These are phyloP conservation scores for Stichopus horrens DNA, from an alignment of 53 echinoderm and acorn worm species.

Conservation along the genomic window DNA sequence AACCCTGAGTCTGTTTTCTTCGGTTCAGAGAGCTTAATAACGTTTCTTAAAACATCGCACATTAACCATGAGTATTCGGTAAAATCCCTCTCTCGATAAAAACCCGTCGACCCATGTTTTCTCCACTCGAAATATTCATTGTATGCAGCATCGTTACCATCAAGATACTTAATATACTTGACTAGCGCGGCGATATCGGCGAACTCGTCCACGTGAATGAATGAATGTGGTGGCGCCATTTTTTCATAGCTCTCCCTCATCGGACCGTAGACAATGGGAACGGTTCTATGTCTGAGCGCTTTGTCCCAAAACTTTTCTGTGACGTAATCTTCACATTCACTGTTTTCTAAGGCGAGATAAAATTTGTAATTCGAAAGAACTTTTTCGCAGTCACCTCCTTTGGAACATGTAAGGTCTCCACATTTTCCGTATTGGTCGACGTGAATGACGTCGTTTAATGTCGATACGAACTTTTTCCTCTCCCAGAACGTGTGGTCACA, in stretches of 20 bases:
- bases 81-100: background rate
- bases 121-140: constrained; percentile 9
- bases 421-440: constrained; percentile 63
- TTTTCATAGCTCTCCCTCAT: constrained; percentile 61
- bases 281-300: constrained; percentile 45
- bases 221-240: constrained; percentile 67
- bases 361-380: constrained; percentile 59
- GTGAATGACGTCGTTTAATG: constrained; percentile 22
- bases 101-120: background rate
- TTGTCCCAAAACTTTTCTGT: constrained; percentile 81
- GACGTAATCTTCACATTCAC: constrained; percentile 81
- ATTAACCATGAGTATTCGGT: background rate
- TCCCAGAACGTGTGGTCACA: background rate
- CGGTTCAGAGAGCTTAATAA: background rate
- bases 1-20: background rate
- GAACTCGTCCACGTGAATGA: constrained; percentile 76
- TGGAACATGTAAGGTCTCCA: constrained; percentile 58
- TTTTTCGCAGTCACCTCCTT: background rate
- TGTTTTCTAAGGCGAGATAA: constrained; percentile 70
- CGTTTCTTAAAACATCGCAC: background rate
- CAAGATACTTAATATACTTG: background rate
- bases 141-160: background rate
- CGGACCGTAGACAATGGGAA: constrained; percentile 79
- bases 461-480: background rate
- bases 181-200: background rate